Conservation (phyloP, 2,113 vertebrate species). For the Microcebus lehilahytsara region DNA sequence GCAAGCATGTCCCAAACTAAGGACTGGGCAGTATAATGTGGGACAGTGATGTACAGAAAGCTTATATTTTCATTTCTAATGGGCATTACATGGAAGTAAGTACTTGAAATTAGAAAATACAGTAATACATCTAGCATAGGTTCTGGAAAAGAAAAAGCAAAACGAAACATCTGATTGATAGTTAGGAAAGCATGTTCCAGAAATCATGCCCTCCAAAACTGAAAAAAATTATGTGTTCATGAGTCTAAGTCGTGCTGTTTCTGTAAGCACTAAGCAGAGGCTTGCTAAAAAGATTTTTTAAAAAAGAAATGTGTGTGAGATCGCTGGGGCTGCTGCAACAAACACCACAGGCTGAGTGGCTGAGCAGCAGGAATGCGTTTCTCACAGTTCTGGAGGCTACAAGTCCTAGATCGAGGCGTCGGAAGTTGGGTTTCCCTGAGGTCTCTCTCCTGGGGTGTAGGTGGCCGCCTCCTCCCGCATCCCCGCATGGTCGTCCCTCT, state of each 20-base stretch:
- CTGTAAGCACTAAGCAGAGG: not conserved
- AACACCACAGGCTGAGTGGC: not conserved
- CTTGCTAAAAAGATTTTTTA: not conserved
- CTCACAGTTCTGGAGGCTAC: not conserved
- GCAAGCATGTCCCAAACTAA: not conserved
- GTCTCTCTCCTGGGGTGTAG: not conserved
- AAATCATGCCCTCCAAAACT: not conserved
- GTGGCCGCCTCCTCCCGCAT: fast-evolving
- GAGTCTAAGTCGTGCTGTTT: not conserved
- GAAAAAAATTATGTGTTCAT: not conserved
- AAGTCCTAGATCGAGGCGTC: too few relatives aligned
- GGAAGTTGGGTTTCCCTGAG: not conserved
- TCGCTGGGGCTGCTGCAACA: not conserved
- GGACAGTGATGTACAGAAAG: not conserved
- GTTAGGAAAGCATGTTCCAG: not conserved
- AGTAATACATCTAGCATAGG: not conserved
- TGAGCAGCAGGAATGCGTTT: not conserved
- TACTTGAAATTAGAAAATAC: conserved; percentile 3
- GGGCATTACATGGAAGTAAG: not conserved
- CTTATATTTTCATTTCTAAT: conserved; percentile 32
- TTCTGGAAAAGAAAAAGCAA: not conserved
- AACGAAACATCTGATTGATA: not conserved
- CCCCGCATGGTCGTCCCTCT: not conserved
- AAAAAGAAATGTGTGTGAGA: not conserved
- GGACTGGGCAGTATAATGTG: not conserved